Conservation (phyloP, 2,888 invertebrate species). For the Lacanobia wlatinum region DNA sequence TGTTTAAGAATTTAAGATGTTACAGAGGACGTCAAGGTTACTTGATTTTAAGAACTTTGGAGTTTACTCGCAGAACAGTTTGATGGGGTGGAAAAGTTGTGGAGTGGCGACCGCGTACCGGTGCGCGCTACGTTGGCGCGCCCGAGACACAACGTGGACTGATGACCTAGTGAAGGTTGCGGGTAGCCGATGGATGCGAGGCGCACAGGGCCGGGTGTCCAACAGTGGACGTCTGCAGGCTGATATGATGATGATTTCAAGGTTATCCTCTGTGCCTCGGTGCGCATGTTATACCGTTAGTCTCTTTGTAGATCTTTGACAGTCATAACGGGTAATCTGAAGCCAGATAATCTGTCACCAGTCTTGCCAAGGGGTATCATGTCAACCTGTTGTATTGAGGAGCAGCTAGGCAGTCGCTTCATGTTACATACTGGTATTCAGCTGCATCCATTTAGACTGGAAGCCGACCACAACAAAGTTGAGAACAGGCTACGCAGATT, state of each 20-base stretch:
- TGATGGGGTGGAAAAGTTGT: no score
- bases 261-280: neutral
- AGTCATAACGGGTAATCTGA: neutral
- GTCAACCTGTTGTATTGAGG: neutral
- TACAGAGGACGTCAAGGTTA: neutral
- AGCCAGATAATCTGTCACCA: neutral
- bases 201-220: no score
- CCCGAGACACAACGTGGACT: no score
- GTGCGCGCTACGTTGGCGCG: no score
- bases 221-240: no score
- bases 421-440: neutral
- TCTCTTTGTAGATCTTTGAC: neutral
- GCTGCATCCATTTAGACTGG: neutral
- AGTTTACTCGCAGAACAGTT: no score
- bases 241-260: neutral
- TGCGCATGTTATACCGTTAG: neutral
- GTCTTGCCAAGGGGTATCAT: neutral
- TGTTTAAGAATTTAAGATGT: slow-evolving; percentile 1
- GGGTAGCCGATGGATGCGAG: no score
- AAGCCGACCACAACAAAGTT: neutral
- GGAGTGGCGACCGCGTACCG: no score
- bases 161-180: no score
- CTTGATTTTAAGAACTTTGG: no score
- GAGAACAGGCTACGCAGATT: no score
- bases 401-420: neutral